These are phyloP conservation scores for Gryllus longicercus DNA, from an alignment of 2,888 invertebrate genomes.

Conservation along the genomic window DNA sequence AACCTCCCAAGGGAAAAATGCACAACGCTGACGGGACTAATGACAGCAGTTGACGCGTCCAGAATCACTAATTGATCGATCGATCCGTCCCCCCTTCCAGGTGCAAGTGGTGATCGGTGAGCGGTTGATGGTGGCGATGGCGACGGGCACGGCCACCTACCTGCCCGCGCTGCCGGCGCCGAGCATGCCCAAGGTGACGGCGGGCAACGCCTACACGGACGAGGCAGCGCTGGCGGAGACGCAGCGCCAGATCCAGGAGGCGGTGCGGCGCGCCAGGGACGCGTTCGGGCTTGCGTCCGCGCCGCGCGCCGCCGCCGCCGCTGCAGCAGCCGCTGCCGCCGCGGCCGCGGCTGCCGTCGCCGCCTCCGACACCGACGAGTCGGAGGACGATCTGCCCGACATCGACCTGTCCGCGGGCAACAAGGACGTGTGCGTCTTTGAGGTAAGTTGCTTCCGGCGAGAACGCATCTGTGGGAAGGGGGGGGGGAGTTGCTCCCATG, in stretches of 20 bases:
- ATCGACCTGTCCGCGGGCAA: conserved; percentile 68
- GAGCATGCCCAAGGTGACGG: conserved; percentile 66
- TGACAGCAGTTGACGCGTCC: no score
- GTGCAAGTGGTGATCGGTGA: conserved; percentile 82
- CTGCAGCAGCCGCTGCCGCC: neutral
- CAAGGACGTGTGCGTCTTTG: conserved; percentile 76
- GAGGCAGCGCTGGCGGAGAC: conserved; percentile 63
- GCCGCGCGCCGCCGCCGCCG: conserved; percentile 1
- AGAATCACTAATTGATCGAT: neutral
- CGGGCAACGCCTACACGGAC: conserved; percentile 62
- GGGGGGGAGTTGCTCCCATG: no score
- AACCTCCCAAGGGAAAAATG: no score
- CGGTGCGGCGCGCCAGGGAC: neutral
- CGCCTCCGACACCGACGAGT: conserved; percentile 61
- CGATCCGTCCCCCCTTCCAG: conserved; percentile 38
- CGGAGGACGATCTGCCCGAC: conserved; percentile 62
- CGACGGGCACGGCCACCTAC: conserved; percentile 81
- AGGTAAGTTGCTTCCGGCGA: conserved; percentile 50
- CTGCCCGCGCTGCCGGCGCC: conserved; percentile 75
- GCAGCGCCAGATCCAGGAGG: conserved; percentile 64
- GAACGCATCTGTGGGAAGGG: no score
- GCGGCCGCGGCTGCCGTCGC: neutral
- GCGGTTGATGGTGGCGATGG: conserved; percentile 80
- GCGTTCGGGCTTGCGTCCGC: neutral
- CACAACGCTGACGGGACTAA: no score